Evolutionary conservation across 2,797 vertebrate genomes (phyloP).

Genomic region (Darevskia mixta): DNA sequence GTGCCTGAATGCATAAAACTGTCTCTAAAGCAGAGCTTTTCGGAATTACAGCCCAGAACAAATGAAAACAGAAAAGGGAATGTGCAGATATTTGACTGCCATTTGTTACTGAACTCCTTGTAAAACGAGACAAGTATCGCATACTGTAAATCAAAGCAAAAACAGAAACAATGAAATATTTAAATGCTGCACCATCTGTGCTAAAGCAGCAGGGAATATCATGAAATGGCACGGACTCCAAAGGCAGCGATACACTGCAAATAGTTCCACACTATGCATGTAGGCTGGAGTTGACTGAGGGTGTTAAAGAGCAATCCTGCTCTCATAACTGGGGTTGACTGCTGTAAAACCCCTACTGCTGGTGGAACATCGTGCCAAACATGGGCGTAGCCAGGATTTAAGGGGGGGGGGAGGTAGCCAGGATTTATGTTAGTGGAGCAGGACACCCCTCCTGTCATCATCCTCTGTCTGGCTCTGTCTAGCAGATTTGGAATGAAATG

Average conservation of each 20-base stretch:
- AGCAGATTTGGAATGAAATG: no score
- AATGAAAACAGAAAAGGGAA: conserved; percentile 28
- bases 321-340: background rate
- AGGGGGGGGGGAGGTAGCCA: no score
- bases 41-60: conserved; percentile 48
- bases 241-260: background rate
- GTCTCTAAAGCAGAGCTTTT: conserved; percentile 59
- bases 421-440: no score
- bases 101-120: conserved; percentile 39
- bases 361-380: background rate
- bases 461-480: no score
- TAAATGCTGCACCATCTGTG: conserved; percentile 34
- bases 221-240: conserved; percentile 6
- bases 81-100: conserved; percentile 22
- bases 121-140: conserved; percentile 5
- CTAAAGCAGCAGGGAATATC: conserved; percentile 29
- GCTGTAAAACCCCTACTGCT: background rate
- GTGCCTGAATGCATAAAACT: conserved; percentile 44
- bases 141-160: conserved; percentile 14
- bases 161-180: background rate
- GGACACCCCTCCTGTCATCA: no score
- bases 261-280: background rate
- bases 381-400: no score
- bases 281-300: background rate
- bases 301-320: background rate